phyloP scores from a whole-genome alignment of 1,140 invertebrate species.

The Glomeris maerens region DNA sequence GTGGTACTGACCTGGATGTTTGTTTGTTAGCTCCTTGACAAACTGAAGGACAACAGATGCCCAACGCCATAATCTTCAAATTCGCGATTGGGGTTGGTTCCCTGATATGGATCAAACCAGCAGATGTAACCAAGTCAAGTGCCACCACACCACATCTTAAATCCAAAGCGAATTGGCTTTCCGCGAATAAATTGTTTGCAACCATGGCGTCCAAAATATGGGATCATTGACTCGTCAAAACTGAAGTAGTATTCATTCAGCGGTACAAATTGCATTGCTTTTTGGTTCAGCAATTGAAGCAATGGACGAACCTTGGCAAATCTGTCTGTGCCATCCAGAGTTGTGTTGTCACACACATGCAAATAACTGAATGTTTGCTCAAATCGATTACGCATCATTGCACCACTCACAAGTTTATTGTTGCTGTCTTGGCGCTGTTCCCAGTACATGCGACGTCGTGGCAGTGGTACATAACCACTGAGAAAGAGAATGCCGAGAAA shows the following conservation, averaged over 20 bases:
- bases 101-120: background rate
- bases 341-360: conserved; percentile 23
- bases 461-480: background rate
- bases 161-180: conserved; percentile 19
- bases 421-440: conserved; percentile 13
- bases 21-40: too few relatives aligned
- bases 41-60: conserved; percentile 1
- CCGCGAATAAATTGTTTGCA: conserved; percentile 18
- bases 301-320: conserved; percentile 24
- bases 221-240: conserved; percentile 18
- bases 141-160: conserved; percentile 13
- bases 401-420: conserved; percentile 17
- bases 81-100: background rate
- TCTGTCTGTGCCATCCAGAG: conserved; percentile 23
- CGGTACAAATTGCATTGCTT: conserved; percentile 12
- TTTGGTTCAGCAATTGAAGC: conserved; percentile 24
- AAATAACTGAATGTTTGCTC: conserved; percentile 18
- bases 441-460: conserved; percentile 7
- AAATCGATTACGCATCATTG: conserved; percentile 19
- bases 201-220: conserved; percentile 17
- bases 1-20: background rate
- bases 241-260: conserved; percentile 7
- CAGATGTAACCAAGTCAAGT: conserved; percentile 1
- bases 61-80: too few relatives aligned
- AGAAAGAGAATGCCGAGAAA: conserved; percentile 1